Conservation (phyloP, 2,797 vertebrate species). For the Sarcoramphus papa region DNA sequence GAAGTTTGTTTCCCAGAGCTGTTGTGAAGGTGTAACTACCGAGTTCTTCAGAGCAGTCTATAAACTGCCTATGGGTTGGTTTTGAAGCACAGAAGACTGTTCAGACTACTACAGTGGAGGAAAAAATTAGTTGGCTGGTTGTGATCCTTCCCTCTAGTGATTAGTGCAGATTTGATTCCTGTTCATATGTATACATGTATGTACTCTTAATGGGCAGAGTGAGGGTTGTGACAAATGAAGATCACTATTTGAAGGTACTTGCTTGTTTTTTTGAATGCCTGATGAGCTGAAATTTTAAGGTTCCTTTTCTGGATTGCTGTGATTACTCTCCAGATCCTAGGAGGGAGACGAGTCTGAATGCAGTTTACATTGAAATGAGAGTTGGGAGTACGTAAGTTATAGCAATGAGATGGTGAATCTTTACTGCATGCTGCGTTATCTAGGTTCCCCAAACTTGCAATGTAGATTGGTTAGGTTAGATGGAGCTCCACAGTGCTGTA, state of each 20-base stretch:
- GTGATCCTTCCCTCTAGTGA: background rate
- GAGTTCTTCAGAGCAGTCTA: background rate
- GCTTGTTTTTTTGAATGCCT: background rate
- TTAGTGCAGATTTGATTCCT: background rate
- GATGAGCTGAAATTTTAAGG: background rate
- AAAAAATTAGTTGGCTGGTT: background rate
- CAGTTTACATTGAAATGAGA: background rate
- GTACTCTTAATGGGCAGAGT: background rate
- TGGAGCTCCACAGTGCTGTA: background rate
- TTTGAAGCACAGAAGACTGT: background rate
- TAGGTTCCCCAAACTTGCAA: background rate
- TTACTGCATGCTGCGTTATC: background rate
- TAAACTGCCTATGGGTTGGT: background rate
- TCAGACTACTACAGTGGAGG: background rate
- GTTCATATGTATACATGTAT: background rate
- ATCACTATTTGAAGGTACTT: background rate
- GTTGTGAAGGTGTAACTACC: background rate
- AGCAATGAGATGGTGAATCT: background rate
- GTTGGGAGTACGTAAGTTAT: background rate
- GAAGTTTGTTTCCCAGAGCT: background rate
- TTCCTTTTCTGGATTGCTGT: background rate
- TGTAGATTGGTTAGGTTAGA: accelerated
- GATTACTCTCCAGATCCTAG: background rate
- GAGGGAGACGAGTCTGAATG: background rate
- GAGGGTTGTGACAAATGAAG: background rate